Percentiles rank a stretch among this genome's conserved stretches.
Evolutionary conservation across 2,888 invertebrate genomes (phyloP).

Genomic region (Lymantria monacha): DNA sequence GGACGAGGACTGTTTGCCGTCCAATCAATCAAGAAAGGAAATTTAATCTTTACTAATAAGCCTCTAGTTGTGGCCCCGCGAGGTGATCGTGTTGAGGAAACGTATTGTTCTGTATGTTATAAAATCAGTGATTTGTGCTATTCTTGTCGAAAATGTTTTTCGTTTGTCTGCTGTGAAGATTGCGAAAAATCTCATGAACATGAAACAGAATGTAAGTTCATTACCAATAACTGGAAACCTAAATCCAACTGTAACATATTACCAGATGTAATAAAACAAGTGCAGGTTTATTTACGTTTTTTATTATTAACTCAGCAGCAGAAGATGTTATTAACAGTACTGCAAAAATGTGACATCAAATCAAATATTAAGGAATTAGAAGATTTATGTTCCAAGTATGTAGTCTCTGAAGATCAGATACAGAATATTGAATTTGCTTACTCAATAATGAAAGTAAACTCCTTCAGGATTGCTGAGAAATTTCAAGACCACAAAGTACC

Average conservation of each 20-base stretch:
- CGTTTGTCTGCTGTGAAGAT: conserved; percentile 84
- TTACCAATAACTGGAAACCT: conserved; percentile 74
- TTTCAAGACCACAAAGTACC: conserved; percentile 53
- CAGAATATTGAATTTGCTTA: conserved; percentile 77
- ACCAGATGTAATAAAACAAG: conserved; percentile 39
- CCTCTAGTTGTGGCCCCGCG: conserved; percentile 86
- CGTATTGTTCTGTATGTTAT: conserved; percentile 85
- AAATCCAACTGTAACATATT: conserved; percentile 33
- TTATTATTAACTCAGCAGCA: conserved; percentile 58
- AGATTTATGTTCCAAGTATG: conserved; percentile 59
- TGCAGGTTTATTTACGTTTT: conserved; percentile 55
- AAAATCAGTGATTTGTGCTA: conserved; percentile 54
- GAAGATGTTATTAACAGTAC: conserved; percentile 61
- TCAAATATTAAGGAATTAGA: conserved; percentile 74
- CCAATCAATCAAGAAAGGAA: conserved; percentile 83
- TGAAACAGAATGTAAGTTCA: conserved; percentile 82
- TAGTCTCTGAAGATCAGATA: conserved; percentile 74
- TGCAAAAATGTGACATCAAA: conserved; percentile 62
- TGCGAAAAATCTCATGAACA: conserved; percentile 83
- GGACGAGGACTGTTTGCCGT: conserved; percentile 88
- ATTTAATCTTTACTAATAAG: conserved; percentile 85
- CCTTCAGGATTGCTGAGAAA: conserved; percentile 81
- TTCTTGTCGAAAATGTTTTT: conserved; percentile 84
- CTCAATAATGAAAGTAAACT: conserved; percentile 83
- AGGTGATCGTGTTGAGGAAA: conserved; percentile 69